Evolutionary conservation across 2,888 invertebrate species (phyloP).

Genomic region (Drosophila anomalata): DNA sequence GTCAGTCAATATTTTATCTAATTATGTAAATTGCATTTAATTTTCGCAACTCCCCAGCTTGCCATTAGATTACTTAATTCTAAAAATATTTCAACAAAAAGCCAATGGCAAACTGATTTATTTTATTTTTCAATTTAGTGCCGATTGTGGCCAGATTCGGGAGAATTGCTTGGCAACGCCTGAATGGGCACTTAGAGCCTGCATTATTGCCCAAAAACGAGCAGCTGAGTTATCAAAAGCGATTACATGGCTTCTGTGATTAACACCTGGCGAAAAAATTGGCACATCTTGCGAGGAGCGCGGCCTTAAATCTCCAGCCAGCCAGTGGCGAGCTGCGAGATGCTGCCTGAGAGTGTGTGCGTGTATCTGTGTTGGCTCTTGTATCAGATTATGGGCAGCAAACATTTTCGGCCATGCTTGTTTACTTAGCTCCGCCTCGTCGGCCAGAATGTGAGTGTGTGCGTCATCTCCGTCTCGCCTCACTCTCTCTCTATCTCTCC

Average conservation of each 20-base stretch:
- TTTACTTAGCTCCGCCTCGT: conserved; percentile 83
- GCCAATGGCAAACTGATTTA: conserved; percentile 6
- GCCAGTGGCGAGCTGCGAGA: conserved; percentile 57
- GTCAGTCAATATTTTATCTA: neutral
- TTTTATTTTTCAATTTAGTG: conserved; percentile 14
- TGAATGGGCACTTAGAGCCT: conserved; percentile 36
- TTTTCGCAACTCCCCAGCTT: neutral
- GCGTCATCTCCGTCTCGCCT: conserved; percentile 58
- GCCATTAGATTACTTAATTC: neutral
- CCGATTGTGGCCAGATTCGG: conserved; percentile 16
- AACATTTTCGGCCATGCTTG: conserved; percentile 83
- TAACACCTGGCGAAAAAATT: conserved; percentile 62
- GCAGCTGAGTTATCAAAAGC: conserved; percentile 46
- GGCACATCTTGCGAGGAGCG: conserved; percentile 45
- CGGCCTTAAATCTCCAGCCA: conserved; percentile 35
- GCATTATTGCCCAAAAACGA: conserved; percentile 29
- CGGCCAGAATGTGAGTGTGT: conserved; percentile 58
- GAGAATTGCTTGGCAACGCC: conserved; percentile 31
- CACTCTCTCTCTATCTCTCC: conserved; percentile 20
- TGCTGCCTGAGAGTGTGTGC: conserved; percentile 10
- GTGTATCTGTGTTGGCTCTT: conserved; percentile 62
- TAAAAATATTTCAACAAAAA: conserved; percentile 2
- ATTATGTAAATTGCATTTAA: neutral
- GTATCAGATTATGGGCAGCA: conserved; percentile 80
- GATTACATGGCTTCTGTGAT: conserved; percentile 68